Evolutionary conservation across 2,888 invertebrate species (phyloP).

Genomic region (Podotricha telesiphe): DNA sequence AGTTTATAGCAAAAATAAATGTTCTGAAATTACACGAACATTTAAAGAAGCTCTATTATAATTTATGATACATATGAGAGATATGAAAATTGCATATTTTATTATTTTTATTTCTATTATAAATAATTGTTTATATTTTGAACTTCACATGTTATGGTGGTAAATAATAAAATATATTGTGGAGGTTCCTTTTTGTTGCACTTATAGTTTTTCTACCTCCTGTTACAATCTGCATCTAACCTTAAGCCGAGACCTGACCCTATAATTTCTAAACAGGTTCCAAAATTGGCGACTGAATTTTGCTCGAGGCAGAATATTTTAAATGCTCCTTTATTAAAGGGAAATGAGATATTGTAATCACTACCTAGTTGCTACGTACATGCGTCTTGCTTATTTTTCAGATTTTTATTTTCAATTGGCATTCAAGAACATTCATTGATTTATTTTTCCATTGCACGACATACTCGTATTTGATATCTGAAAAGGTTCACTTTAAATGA

Average conservation of each 20-base stretch:
- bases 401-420: constrained; percentile 37
- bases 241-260: constrained; percentile 66
- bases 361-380: constrained; percentile 58
- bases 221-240: constrained; percentile 59
- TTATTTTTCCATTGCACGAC: constrained; percentile 7
- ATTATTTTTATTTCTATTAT: neutral
- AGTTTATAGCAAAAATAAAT: constrained; percentile 13
- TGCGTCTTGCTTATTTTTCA: constrained; percentile 40
- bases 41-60: constrained; percentile 12
- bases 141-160: neutral
- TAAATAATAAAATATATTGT: neutral
- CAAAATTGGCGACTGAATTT: constrained; percentile 77
- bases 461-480: neutral
- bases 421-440: constrained; percentile 31
- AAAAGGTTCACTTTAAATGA: neutral
- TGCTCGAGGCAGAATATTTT: constrained; percentile 70
- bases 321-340: constrained; percentile 75
- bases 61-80: neutral
- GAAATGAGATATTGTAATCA: constrained; percentile 79
- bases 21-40: constrained; percentile 1
- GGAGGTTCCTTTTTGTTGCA: constrained; percentile 13
- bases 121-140: neutral
- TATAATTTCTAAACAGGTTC: constrained; percentile 83
- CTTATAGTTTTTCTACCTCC: constrained; percentile 40
- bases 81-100: neutral